Evolutionary conservation across 2,797 vertebrate species (phyloP).

Genomic region (Morus bassanus): DNA sequence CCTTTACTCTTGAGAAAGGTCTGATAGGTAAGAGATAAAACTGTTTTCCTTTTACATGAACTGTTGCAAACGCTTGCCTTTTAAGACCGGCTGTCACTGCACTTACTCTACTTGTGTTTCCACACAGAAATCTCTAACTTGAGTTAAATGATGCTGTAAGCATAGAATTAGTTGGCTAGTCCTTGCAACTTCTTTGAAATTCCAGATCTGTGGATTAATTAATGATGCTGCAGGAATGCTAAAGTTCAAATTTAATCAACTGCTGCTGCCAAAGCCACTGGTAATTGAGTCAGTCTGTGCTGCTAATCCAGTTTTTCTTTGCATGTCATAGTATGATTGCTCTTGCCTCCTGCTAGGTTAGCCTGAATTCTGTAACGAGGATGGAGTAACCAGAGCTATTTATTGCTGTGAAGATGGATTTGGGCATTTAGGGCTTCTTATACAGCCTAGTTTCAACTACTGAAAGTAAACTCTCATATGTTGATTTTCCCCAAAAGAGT

Average conservation of each 20-base stretch:
- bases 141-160: background rate
- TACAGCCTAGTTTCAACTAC: background rate
- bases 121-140: background rate
- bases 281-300: background rate
- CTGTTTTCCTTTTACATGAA: background rate
- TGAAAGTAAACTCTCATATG: background rate
- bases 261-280: background rate
- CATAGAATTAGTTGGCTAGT: background rate
- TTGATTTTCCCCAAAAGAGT: background rate
- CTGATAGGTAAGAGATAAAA: constrained; percentile 85
- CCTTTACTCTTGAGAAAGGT: constrained; percentile 89
- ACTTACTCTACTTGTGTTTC: background rate
- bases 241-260: background rate
- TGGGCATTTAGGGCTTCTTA: background rate
- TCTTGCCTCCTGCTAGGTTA: background rate
- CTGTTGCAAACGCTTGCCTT: background rate
- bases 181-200: background rate
- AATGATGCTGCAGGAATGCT: background rate
- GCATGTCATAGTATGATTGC: background rate
- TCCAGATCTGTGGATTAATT: background rate
- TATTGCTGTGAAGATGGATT: background rate
- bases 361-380: background rate
- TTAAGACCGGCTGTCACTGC: background rate
- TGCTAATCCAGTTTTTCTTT: background rate
- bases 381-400: background rate